A percentile compares a stretch with the other conserved stretches of the same genome.
phyloP scores from a whole-genome alignment of 2,113 vertebrate genomes.

The Callorhinus ursinus region DNA sequence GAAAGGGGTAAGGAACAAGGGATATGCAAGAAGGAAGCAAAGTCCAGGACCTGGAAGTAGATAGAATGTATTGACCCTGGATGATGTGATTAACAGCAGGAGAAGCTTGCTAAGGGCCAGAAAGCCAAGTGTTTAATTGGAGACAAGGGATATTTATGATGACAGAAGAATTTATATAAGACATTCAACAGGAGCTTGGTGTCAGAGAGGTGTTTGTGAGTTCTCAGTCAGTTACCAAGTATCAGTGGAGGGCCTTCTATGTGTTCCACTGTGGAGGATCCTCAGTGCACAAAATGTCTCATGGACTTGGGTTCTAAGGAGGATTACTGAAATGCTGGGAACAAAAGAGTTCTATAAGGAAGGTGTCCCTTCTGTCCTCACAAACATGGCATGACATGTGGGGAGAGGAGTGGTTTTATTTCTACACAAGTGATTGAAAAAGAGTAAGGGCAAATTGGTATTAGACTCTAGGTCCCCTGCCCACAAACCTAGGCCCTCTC shows the following conservation, averaged over 20 bases:
- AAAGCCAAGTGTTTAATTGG: neutral
- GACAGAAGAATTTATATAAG: neutral
- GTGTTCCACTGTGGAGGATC: neutral
- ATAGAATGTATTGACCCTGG: neutral
- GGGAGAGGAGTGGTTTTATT: neutral
- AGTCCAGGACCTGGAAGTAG: neutral
- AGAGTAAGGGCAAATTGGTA: neutral
- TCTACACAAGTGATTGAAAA: neutral
- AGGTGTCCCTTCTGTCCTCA: neutral
- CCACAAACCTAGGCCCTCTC: neutral
- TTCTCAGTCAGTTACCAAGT: neutral
- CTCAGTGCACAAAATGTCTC: neutral
- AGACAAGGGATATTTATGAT: neutral
- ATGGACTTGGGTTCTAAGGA: neutral
- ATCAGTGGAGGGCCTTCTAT: neutral
- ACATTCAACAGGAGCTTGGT: neutral
- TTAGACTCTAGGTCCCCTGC: neutral
- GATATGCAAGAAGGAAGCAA: neutral
- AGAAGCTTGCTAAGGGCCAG: neutral
- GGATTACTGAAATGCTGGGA: neutral
- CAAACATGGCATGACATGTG: neutral
- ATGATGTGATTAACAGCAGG: neutral
- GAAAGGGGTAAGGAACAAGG: neutral
- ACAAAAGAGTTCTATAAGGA: neutral
- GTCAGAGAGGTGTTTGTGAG: neutral